Conservation (phyloP, 2,113 vertebrate species). For the Furnarius figulus region DNA sequence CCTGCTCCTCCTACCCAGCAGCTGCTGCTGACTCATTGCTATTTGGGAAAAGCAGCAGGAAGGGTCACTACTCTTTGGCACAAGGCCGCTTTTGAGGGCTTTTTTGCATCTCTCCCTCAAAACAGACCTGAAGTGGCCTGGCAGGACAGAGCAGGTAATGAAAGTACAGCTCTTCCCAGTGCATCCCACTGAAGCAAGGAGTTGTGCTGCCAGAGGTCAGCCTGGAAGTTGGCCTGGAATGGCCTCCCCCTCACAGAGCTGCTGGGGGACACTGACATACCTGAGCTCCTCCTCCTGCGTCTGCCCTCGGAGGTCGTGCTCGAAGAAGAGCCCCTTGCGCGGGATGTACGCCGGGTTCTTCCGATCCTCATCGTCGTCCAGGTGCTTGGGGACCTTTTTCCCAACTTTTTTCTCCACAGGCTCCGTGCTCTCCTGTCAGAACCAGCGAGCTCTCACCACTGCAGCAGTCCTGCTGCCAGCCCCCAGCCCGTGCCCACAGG, state of each 20-base stretch:
- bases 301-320: conserved; percentile 94
- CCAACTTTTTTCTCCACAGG: conserved; percentile 87
- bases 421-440: conserved; percentile 90
- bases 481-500: neutral
- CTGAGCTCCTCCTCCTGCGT: conserved; percentile 93
- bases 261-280: conserved; percentile 1
- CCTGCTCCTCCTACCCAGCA: neutral
- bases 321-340: conserved; percentile 95
- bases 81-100: accelerated
- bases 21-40: neutral
- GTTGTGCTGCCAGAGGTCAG: neutral
- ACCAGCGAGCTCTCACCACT: conserved; percentile 40
- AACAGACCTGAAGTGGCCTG: neutral
- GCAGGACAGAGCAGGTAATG: accelerated
- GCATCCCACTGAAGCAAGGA: neutral
- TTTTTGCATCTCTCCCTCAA: neutral
- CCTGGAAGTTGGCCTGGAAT: neutral
- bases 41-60: neutral
- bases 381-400: conserved; percentile 85
- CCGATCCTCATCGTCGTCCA: conserved; percentile 94
- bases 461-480: conserved; percentile 32
- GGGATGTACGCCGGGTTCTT: conserved; percentile 98
- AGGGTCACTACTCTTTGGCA: neutral
- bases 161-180: neutral
- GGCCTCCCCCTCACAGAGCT: neutral